Base-by-base conservation (phyloP, 2,797 vertebrate genomes). In the Spizella passerina region DNA sequence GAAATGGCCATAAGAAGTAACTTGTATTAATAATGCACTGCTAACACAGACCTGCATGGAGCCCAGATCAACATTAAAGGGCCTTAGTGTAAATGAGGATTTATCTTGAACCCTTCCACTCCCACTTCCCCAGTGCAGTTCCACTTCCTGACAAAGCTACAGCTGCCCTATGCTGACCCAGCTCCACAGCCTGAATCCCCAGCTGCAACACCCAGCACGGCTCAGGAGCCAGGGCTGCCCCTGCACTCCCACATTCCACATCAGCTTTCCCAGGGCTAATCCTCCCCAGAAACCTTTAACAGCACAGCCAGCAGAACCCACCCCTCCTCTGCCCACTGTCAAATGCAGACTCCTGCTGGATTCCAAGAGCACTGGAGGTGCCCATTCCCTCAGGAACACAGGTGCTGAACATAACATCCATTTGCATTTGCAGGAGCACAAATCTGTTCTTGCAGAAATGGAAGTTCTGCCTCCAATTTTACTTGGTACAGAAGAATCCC, bases 361-460 rank as follows among this genome's bases (percentile, higher is more conserved):
- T 43, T 34, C 66, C 78, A 44, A 5, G 8, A 32, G 44, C 44
- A 0, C 0, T 6, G 2, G 4, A 36, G 65, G 70, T 5, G 38
- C 3, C 8, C 7, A 30, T 10, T 46, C 82, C 61, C 70, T 44
- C 39, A 13, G 65, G 9, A 1, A 34, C 5, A 2, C 20, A 11
- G 6, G 14, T 38, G 77, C 82, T 36, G 50, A 78, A 61, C 6
- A 0, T 0, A 47, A 27, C 14, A 22, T 43, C 57, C 47, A 2
- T 2, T 8, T 1, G 22, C 29, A 59, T 68, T 39, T 2, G 5
- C 30, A 56, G 49, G 24, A 83, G 57, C 27, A 39, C 68, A 5
- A 47, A 30, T 4, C 65, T 65, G 18, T 12, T 17, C 30, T 0
- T 34, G 59, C 82, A 76, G 14, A 71, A 53, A 26, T 27, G 29